Conservation (phyloP, 2,113 vertebrate species). For the Upupa epops region DNA sequence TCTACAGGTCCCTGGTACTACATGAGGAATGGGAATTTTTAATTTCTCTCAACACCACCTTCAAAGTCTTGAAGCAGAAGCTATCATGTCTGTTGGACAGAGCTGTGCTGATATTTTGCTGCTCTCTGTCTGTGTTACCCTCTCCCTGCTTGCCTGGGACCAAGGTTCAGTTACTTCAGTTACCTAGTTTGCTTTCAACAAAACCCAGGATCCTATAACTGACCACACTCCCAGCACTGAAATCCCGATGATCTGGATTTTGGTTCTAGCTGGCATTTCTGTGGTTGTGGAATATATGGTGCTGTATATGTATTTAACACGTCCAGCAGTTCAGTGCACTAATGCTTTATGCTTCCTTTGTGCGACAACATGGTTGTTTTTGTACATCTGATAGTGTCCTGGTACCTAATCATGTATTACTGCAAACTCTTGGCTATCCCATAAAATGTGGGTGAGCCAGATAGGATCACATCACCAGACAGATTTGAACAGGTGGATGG, state of each 20-base stretch:
- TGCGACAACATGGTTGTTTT: background rate
- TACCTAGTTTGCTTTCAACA: background rate
- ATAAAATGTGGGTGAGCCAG: slow-evolving; percentile 28
- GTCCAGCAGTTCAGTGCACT: background rate
- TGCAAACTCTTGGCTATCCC: background rate
- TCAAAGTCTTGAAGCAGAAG: background rate
- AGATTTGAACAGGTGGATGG: slow-evolving; percentile 29
- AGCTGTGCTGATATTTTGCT: background rate
- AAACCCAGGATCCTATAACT: background rate
- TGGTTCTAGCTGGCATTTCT: background rate
- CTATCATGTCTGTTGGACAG: background rate
- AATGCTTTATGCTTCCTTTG: background rate
- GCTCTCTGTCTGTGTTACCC: background rate
- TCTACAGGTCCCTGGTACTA: background rate
- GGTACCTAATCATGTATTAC: background rate
- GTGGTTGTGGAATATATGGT: background rate
- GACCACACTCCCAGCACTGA: background rate
- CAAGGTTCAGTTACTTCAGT: background rate
- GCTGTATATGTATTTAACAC: background rate
- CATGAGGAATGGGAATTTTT: background rate
- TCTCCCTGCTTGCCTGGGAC: background rate
- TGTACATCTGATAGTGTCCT: background rate
- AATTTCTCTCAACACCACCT: background rate
- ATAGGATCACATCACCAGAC: background rate
- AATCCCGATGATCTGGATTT: background rate